phyloP scores from a whole-genome alignment of 2,888 invertebrate genomes.

The Minunthozetes semirufus region DNA sequence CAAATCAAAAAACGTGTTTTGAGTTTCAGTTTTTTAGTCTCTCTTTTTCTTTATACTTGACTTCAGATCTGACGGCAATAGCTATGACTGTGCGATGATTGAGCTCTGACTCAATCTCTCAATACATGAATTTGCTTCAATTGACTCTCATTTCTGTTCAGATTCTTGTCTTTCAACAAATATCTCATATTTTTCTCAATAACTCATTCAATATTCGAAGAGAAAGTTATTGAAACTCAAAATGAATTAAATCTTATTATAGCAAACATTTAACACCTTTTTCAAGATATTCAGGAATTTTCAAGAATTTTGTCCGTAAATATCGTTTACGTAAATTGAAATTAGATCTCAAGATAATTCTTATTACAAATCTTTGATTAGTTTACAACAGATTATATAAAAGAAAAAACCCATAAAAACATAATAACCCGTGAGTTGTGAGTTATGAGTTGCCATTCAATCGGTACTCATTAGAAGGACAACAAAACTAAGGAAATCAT shows the following conservation, averaged over 20 bases:
- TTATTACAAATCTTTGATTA: background rate
- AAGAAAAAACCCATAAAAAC: too few species aligned
- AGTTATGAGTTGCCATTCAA: too few species aligned
- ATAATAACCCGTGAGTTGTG: too few species aligned
- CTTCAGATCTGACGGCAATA: background rate
- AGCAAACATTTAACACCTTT: background rate
- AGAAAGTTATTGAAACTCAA: constrained; percentile 4
- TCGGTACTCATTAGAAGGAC: too few species aligned
- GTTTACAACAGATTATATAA: background rate
- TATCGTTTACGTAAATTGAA: too few species aligned
- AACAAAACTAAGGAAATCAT: background rate
- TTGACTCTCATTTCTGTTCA: background rate
- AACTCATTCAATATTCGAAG: background rate
- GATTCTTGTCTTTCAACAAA: background rate
- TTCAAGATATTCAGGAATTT: too few species aligned
- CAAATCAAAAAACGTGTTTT: constrained; percentile 25
- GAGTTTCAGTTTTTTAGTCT: background rate
- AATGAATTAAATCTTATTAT: background rate
- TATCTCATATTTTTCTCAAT: background rate
- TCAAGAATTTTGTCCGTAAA: too few species aligned
- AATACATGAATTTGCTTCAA: background rate
- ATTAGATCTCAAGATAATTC: too few species aligned
- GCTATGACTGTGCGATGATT: too few species aligned
- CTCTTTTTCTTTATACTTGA: background rate
- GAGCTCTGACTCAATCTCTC: background rate